phyloP scores from a whole-genome alignment of 2,888 invertebrate genomes.

The Cryptophagus acutangulus region DNA sequence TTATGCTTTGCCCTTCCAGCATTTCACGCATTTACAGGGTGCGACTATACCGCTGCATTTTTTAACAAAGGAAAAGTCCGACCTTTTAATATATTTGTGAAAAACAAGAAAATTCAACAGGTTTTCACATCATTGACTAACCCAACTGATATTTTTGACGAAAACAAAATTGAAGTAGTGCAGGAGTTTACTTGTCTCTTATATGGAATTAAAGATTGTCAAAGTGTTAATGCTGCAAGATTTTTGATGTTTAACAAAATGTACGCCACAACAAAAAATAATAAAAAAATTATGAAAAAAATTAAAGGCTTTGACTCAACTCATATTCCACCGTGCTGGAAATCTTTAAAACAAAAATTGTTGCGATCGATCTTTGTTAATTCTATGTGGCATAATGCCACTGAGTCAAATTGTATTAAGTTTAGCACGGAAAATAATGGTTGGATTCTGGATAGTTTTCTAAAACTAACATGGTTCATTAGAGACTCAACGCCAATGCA shows the following conservation, averaged over 20 bases:
- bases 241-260: conserved; percentile 32
- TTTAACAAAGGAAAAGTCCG: conserved; percentile 34
- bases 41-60: conserved; percentile 34
- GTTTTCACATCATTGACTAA: conserved; percentile 36
- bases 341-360: conserved; percentile 16
- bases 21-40: conserved; percentile 35
- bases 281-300: conserved; percentile 30
- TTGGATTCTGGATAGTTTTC: conserved; percentile 18
- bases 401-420: conserved; percentile 14
- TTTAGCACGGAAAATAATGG: conserved; percentile 14
- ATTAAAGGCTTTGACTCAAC: conserved; percentile 30
- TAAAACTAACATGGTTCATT: conserved; percentile 20
- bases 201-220: conserved; percentile 34
- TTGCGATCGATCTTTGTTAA: conserved; percentile 20
- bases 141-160: conserved; percentile 26
- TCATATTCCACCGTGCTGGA: conserved; percentile 14
- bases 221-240: conserved; percentile 34
- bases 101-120: conserved; percentile 31
- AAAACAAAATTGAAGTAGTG: conserved; percentile 35
- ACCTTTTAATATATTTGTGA: conserved; percentile 31
- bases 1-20: conserved; percentile 28
- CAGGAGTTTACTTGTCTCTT: conserved; percentile 36
- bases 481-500: conserved; percentile 25
- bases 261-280: conserved; percentile 31
- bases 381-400: conserved; percentile 22